Conservation (phyloP, 2,113 vertebrate species). For the Bambusicola thoracicus region DNA sequence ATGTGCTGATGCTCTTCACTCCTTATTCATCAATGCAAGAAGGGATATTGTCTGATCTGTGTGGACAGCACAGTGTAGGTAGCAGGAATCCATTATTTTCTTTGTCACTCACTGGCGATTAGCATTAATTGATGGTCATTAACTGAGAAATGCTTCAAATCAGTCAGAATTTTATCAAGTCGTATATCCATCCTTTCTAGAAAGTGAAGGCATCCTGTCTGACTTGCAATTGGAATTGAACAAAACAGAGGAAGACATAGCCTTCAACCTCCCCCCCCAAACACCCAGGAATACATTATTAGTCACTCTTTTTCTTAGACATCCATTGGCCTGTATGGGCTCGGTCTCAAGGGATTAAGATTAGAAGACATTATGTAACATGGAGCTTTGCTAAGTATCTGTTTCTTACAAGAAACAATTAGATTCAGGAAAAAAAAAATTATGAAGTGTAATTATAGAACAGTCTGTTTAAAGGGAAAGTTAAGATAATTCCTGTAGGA, state of each 20-base stretch:
- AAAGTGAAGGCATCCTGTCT: neutral
- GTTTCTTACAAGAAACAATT: neutral
- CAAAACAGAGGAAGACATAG: neutral
- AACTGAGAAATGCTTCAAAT: slow-evolving; percentile 44
- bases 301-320: neutral
- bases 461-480: neutral
- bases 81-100: slow-evolving; percentile 7
- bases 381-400: neutral
- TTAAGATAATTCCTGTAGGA: neutral
- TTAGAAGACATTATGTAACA: neutral
- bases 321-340: rapidly evolving
- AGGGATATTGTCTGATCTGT: neutral
- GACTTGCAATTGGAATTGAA: neutral
- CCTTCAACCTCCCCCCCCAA: neutral
- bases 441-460: neutral
- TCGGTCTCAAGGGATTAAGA: neutral
- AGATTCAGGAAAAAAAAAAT: neutral
- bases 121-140: slow-evolving; percentile 35
- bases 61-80: neutral
- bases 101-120: neutral
- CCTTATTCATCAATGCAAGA: neutral
- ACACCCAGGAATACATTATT: neutral
- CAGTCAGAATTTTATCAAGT: neutral
- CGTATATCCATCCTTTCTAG: neutral
- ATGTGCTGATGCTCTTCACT: neutral